phyloP scores from a whole-genome alignment of 35 echinoderm and acorn worm species.

The Nesometra sesokonis region DNA sequence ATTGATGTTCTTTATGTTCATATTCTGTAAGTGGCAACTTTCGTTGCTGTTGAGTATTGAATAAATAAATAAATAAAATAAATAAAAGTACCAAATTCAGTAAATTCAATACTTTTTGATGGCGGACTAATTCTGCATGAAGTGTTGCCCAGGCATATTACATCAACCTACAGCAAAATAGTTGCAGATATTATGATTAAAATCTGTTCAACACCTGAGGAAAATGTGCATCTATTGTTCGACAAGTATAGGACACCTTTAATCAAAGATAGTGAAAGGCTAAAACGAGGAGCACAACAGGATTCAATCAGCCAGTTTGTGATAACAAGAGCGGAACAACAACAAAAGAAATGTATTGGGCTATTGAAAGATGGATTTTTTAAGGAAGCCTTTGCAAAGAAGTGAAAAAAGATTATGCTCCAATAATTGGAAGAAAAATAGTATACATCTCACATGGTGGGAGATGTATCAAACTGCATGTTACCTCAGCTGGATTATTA shows the following conservation, averaged over 20 bases:
- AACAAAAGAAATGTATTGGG: background rate
- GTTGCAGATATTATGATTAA: conserved; percentile 12
- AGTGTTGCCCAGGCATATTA: conserved; percentile 26
- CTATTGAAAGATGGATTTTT: background rate
- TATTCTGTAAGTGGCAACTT: too few species aligned
- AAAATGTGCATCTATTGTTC: background rate
- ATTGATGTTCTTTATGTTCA: too few species aligned
- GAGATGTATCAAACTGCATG: conserved; percentile 35
- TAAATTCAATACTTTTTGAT: conserved; percentile 13
- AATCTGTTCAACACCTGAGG: background rate
- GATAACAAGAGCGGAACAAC: background rate
- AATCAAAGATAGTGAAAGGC: conserved; percentile 41
- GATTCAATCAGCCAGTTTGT: too few species aligned
- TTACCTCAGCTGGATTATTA: conserved; percentile 19
- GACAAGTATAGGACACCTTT: conserved; percentile 25
- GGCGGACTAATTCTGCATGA: conserved; percentile 31
- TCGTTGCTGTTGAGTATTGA: too few species aligned
- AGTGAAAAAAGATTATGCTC: background rate
- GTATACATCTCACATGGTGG: conserved; percentile 7
- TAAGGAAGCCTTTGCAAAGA: background rate
- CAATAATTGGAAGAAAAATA: background rate
- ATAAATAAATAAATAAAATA: too few species aligned
- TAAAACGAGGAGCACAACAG: conserved; percentile 5
- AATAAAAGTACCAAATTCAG: background rate
- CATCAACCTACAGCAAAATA: conserved; percentile 31